Percentiles rank a stretch among this genome's conserved stretches.
Conservation (phyloP, 2,113 vertebrate species). For the Drymodes brunneopygia region DNA sequence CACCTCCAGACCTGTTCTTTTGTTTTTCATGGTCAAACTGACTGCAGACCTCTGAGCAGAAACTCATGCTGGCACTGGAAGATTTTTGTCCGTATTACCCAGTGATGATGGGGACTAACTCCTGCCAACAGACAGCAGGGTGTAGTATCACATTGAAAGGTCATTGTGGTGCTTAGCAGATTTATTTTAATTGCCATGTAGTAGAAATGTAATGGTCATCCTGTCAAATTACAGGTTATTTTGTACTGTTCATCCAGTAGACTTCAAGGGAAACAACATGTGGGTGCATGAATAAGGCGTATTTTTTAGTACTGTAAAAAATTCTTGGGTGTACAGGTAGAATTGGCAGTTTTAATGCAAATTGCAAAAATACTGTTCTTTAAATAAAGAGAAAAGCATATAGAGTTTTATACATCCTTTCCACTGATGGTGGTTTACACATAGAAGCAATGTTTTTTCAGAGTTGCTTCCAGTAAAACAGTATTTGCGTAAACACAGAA, state of each 20-base stretch:
- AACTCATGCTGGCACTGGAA: background rate
- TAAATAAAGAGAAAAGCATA: background rate
- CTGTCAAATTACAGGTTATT: background rate
- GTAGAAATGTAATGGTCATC: background rate
- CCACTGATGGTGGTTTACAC: background rate
- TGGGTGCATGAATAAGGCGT: background rate
- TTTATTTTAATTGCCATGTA: background rate
- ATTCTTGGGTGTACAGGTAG: background rate
- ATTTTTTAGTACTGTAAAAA: background rate
- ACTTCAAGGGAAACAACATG: background rate
- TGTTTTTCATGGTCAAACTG: background rate
- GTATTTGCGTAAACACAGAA: background rate
- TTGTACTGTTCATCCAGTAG: background rate
- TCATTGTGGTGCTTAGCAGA: background rate
- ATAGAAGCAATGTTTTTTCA: background rate
- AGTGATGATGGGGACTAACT: background rate
- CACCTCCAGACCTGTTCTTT: background rate
- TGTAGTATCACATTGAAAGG: background rate
- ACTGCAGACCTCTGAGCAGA: background rate
- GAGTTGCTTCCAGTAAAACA: background rate
- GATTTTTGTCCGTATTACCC: background rate
- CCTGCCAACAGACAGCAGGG: background rate
- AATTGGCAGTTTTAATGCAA: background rate
- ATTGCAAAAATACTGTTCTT: background rate
- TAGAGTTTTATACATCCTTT: background rate